phyloP scores from a whole-genome alignment of 2,888 invertebrate species.

The Diaphora mendica region DNA sequence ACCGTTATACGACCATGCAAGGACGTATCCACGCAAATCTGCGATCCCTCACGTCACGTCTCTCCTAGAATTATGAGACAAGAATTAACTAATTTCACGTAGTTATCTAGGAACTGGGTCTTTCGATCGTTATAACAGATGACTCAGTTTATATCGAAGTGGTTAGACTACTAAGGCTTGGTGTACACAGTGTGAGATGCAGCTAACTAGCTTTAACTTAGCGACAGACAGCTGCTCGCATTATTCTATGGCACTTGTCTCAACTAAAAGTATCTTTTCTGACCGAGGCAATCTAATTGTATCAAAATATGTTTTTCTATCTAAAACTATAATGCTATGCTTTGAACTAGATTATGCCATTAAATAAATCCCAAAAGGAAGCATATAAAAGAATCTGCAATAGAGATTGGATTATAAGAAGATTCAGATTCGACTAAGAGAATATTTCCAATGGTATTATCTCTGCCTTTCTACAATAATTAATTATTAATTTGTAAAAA shows the following conservation, averaged over 20 bases:
- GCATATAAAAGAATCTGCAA: background rate
- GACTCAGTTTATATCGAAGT: background rate
- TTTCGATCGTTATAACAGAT: background rate
- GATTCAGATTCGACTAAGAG: background rate
- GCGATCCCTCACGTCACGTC: background rate
- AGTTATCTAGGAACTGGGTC: slow-evolving; percentile 1
- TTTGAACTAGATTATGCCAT: background rate
- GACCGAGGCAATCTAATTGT: background rate
- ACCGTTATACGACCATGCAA: background rate
- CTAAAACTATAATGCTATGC: background rate
- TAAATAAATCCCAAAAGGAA: background rate
- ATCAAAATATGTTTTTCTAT: background rate
- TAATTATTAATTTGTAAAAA: too few species aligned
- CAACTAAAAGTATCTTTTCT: background rate
- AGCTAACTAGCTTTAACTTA: background rate
- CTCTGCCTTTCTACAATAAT: too few species aligned
- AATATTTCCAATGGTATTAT: too few species aligned
- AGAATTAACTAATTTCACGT: background rate
- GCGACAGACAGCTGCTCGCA: background rate
- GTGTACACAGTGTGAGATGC: background rate
- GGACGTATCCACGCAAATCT: background rate
- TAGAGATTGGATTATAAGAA: background rate
- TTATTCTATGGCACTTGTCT: too few species aligned
- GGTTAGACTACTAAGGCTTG: background rate
- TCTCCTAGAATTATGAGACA: background rate